Evolutionary conservation across 2,797 vertebrate genomes (phyloP).

Genomic region (Mycteria americana): DNA sequence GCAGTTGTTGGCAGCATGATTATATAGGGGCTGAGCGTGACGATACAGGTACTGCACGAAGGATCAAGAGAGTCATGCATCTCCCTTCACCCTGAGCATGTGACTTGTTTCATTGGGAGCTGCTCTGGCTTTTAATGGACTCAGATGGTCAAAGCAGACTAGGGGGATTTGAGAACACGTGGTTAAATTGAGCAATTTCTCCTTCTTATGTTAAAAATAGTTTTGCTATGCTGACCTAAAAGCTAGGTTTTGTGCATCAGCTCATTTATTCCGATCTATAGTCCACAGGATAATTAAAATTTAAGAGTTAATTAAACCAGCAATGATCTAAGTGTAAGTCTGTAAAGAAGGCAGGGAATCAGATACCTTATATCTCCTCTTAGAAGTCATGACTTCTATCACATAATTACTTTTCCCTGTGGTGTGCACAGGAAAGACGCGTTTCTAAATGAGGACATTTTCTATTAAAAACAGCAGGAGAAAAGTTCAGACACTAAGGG

Average conservation of each 20-base stretch:
- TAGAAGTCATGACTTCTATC: slow-evolving; percentile 59
- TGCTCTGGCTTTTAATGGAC: not conserved
- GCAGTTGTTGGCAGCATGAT: not conserved
- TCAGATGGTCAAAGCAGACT: not conserved
- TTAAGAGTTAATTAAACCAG: slow-evolving; percentile 54
- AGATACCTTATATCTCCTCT: slow-evolving; percentile 35
- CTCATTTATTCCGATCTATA: slow-evolving; percentile 2
- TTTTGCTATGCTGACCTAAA: slow-evolving; percentile 1
- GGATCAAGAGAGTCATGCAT: not conserved
- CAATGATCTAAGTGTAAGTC: slow-evolving; percentile 35
- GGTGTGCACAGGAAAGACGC: not conserved
- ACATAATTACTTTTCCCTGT: slow-evolving; percentile 49
- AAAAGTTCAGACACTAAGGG: not conserved
- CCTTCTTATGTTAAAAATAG: not conserved
- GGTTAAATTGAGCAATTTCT: not conserved
- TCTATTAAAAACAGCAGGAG: slow-evolving; percentile 36
- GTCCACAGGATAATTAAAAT: slow-evolving; percentile 50
- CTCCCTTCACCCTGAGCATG: not conserved
- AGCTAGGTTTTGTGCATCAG: slow-evolving; percentile 18
- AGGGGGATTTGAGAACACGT: not conserved
- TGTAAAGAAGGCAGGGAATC: slow-evolving; percentile 51
- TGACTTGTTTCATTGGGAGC: not conserved
- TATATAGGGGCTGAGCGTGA: not conserved
- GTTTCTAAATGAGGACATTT: slow-evolving; percentile 29
- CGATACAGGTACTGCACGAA: not conserved